Conservation (phyloP, 1,140 invertebrate genomes). For the Polyergus mexicanus region DNA sequence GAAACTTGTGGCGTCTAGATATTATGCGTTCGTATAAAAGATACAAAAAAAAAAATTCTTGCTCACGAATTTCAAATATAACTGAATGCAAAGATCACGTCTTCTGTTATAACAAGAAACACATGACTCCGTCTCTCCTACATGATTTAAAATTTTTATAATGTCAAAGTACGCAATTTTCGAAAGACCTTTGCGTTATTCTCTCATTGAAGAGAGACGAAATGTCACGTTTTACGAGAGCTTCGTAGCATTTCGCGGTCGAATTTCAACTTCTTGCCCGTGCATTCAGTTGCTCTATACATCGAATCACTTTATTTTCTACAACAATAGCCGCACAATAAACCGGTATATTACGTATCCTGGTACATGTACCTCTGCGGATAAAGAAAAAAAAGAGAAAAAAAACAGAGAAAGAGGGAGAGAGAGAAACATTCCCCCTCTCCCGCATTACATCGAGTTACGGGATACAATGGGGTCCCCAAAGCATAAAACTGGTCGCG, state of each 20-base stretch:
- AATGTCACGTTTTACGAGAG: conserved; percentile 49
- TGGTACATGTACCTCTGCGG: conserved; percentile 39
- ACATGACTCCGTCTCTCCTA: not conserved
- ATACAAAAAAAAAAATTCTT: not conserved
- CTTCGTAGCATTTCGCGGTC: conserved; percentile 32
- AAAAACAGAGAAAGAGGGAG: not conserved
- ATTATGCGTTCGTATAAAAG: no score
- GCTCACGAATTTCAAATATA: no score
- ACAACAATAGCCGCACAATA: conserved; percentile 60
- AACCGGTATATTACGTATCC: conserved; percentile 55
- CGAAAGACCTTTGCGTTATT: not conserved
- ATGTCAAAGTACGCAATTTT: conserved; percentile 24
- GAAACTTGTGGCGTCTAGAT: not conserved
- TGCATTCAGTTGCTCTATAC: conserved; percentile 14
- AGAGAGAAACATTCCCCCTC: conserved; percentile 17
- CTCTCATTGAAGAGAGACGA: not conserved
- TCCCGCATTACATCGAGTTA: conserved; percentile 53
- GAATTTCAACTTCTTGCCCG: conserved; percentile 50
- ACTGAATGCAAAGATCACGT: not conserved
- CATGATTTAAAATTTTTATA: conserved; percentile 23
- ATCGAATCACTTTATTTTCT: conserved; percentile 54
- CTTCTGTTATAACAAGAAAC: not conserved
- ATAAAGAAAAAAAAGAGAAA: conserved; percentile 23
- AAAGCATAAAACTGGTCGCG: conserved; percentile 64
- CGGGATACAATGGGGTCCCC: conserved; percentile 61